These are phyloP conservation scores for Tauraco erythrolophus DNA, from an alignment of 2,113 vertebrate species.

Conservation along the genomic window DNA sequence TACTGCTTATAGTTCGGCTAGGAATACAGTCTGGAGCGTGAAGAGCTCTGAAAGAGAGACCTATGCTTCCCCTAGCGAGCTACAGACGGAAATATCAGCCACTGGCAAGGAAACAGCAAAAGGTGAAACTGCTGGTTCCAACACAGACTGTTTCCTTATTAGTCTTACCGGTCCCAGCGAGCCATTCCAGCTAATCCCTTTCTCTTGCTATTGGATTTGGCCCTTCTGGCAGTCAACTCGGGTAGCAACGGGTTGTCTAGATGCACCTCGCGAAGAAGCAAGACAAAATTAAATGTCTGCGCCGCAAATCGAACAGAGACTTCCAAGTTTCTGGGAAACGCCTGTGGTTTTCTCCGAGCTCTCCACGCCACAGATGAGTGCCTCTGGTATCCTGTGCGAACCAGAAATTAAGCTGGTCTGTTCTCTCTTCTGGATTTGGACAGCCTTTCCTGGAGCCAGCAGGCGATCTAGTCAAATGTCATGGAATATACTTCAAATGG, in stretches of 20 bases:
- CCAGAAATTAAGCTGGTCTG: not conserved
- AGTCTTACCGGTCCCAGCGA: not conserved
- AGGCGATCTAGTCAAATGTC: not conserved
- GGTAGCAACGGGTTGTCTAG: not conserved
- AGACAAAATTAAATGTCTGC: not conserved
- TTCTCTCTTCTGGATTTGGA: not conserved
- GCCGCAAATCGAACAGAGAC: not conserved
- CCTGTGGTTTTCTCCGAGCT: not conserved
- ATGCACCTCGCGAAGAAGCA: not conserved
- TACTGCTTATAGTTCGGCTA: not conserved
- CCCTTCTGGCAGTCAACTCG: not conserved
- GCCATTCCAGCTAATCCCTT: not conserved
- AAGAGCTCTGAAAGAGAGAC: not conserved
- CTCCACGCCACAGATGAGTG: not conserved
- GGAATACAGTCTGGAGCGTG: not conserved
- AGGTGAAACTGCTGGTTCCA: slow-evolving; percentile 12
- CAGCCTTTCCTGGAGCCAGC: not conserved
- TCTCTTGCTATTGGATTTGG: not conserved
- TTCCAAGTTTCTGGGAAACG: not conserved
- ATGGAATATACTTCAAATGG: not conserved
- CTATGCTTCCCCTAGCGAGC: not conserved
- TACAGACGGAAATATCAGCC: not conserved
- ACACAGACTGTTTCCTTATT: not conserved
- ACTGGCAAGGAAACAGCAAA: not conserved
- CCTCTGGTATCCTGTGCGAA: not conserved